A percentile compares a stretch with the other conserved stretches of the same genome.
phyloP scores from a whole-genome alignment of 2,797 vertebrate species.

The Tauraco hartlaubi region DNA sequence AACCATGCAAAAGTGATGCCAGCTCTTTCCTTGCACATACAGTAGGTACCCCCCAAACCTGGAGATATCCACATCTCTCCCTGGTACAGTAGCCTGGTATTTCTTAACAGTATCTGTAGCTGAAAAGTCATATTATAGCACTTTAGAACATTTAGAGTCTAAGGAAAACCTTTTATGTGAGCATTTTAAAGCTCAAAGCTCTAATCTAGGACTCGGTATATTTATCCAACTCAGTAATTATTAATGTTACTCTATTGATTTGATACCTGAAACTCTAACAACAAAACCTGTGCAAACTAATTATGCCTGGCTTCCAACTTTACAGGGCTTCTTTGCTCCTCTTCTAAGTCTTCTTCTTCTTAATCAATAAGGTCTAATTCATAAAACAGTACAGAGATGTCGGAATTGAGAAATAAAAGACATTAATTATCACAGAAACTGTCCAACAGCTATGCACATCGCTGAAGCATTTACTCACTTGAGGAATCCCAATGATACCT shows the following conservation, averaged over 20 bases:
- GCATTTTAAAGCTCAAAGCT: conserved; percentile 79
- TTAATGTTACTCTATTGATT: conserved; percentile 81
- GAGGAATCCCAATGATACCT: background rate
- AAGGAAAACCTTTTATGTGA: conserved; percentile 68
- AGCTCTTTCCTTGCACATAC: background rate
- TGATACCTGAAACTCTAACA: conserved; percentile 79
- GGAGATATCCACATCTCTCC: conserved; percentile 30
- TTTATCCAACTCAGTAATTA: conserved; percentile 81
- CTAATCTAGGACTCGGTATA: conserved; percentile 81
- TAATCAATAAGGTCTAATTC: conserved; percentile 75
- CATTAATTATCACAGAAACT: conserved; percentile 15
- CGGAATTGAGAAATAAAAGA: conserved; percentile 49
- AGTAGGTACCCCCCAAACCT: background rate
- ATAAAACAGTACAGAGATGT: conserved; percentile 57
- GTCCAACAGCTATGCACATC: background rate
- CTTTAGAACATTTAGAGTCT: conserved; percentile 66
- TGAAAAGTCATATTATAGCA: conserved; percentile 67
- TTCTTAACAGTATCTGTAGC: conserved; percentile 63
- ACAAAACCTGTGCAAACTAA: conserved; percentile 79
- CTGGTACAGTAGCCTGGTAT: conserved; percentile 21
- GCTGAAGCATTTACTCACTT: background rate
- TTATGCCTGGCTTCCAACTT: conserved; percentile 75
- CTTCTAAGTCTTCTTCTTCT: conserved; percentile 58
- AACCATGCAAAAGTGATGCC: background rate
- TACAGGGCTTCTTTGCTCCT: conserved; percentile 65